phyloP scores from a whole-genome alignment of 2,797 vertebrate genomes.

The Naso thynnoides region DNA sequence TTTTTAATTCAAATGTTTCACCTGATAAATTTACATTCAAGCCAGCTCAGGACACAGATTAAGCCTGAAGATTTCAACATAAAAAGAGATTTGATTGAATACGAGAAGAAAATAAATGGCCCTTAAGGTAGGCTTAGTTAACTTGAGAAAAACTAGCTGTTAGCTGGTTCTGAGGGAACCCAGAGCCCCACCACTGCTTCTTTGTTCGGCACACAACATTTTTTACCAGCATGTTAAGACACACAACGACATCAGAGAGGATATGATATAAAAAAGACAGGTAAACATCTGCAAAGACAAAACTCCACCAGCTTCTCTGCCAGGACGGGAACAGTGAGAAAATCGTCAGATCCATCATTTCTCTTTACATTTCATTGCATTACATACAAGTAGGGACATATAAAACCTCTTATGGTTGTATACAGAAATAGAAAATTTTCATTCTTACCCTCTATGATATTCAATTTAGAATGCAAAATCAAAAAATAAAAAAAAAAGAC shows the following conservation, averaged over 20 bases:
- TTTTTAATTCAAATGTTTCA: conserved; percentile 31
- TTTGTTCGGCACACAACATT: conserved; percentile 55
- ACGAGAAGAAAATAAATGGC: conserved; percentile 39
- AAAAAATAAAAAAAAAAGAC: too few relatives aligned
- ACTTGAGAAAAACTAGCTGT: conserved; percentile 27
- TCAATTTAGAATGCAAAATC: too few relatives aligned
- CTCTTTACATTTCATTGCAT: conserved; percentile 54
- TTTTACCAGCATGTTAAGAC: conserved; percentile 67
- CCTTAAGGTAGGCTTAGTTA: conserved; percentile 3
- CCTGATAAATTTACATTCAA: conserved; percentile 71
- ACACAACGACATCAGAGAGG: conserved; percentile 52
- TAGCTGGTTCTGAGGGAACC: conserved; percentile 32
- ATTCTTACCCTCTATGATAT: conserved; percentile 30
- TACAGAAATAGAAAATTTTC: conserved; percentile 53
- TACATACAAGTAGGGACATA: conserved; percentile 64
- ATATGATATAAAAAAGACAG: conserved; percentile 67
- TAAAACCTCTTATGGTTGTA: conserved; percentile 51
- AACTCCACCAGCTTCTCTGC: conserved; percentile 49
- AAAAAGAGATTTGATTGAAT: conserved; percentile 40
- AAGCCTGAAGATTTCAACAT: conserved; percentile 40
- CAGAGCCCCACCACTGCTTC: conserved; percentile 28
- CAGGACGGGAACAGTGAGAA: conserved; percentile 38
- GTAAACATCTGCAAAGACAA: conserved; percentile 66
- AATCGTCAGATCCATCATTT: conserved; percentile 39
- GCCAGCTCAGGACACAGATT: conserved; percentile 51